Base-by-base conservation (phyloP, 2,888 invertebrate species). In the Dusona sp. region DNA sequence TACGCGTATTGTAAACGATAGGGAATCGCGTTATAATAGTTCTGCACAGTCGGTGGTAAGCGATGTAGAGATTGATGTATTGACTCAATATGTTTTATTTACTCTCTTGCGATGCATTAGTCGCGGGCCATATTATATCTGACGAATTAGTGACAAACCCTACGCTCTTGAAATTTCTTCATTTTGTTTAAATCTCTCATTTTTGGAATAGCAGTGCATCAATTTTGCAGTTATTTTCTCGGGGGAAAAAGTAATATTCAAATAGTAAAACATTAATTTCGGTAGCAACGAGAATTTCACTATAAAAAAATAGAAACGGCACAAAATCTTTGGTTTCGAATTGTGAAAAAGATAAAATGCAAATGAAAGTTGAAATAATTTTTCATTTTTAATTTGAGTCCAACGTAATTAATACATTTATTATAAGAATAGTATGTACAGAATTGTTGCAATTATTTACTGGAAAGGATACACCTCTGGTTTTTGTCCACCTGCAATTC, bases 61-160 rank as follows among this genome's bases (percentile, higher is more conserved):
- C 88, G 87, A 90, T 89, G n/a, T 65, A 85, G 83, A 89, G 87
- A 88, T 91, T 89, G 85, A 90, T 87, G 86, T 87, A 84, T 65
- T 61, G 22, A 36, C 61, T 72, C 61, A 42, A 72, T 87, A 85
- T 81, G 84, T 85, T 85, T 54, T 1, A 38, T 33, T 54, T 29
- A 42, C 22, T 22, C 67, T 29, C 51, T 38, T 45, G 2, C 54
- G 11, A 51, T 67, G 36, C 33, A 38, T 72, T 36, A 33, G 51
- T 54, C 51, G 22, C 51, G n/a, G 51, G 22, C n/a, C n/a, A 29
- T 7, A 6, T 65, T 16, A 8, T 78, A 73, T 36, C 33, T 19
- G 33, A n/a, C 11, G 22, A 19, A 74, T 45, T 25, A 45, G 75
- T 33, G 75, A 75, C 64, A 45, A 73, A 51, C 51, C 29, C 33